Percentiles rank a stretch among this genome's conserved stretches.
Conservation (phyloP, 2,797 vertebrate species). For the Sebastes baramenuke region DNA sequence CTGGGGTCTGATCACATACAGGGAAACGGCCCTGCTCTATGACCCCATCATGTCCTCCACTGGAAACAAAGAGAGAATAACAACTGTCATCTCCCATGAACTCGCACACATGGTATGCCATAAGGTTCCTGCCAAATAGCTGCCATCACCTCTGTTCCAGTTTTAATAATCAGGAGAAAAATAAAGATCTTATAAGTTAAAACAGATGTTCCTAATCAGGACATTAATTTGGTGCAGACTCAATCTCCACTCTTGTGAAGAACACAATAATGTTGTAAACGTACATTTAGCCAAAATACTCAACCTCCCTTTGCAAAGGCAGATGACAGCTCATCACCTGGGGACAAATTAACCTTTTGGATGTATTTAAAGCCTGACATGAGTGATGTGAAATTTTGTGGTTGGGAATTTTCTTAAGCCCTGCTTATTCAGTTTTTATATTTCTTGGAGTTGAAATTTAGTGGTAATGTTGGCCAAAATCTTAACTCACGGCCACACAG, state of each 20-base stretch:
- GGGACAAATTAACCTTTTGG: background rate
- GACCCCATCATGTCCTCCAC: constrained; percentile 81
- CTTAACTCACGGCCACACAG: background rate
- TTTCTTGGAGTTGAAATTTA: background rate
- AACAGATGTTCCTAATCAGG: background rate
- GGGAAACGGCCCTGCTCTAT: constrained; percentile 87
- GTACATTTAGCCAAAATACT: background rate
- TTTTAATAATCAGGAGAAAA: background rate
- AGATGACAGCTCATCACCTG: constrained; percentile 3
- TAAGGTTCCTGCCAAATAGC: background rate
- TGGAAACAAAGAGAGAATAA: constrained; percentile 87
- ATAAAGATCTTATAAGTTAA: background rate
- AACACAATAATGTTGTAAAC: background rate
- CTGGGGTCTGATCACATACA: constrained; percentile 94
- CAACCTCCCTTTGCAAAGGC: background rate
- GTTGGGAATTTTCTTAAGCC: constrained; percentile 9
- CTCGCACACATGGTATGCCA: constrained; percentile 92
- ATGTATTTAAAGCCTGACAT: background rate
- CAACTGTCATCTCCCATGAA: constrained; percentile 87
- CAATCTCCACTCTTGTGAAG: background rate
- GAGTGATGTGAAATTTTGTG: background rate
- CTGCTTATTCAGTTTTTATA: background rate
- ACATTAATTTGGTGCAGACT: background rate
- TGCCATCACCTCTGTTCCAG: background rate
- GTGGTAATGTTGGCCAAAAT: background rate